Evolutionary conservation across 2,888 invertebrate species (phyloP).

Genomic region (Drosophila kanekoi): DNA sequence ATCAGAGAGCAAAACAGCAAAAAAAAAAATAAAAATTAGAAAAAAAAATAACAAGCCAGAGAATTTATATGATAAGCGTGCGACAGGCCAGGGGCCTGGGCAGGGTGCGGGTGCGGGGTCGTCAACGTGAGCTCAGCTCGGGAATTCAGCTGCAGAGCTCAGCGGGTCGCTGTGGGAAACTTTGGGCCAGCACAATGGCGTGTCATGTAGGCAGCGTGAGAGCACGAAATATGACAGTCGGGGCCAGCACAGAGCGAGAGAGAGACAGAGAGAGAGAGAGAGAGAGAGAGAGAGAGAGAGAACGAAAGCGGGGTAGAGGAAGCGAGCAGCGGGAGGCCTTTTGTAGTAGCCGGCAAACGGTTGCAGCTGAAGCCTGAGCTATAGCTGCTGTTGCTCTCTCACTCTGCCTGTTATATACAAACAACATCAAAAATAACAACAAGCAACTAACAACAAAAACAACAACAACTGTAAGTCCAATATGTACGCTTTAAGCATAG

Average conservation of each 20-base stretch:
- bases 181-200: constrained; percentile 61
- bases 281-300: constrained; percentile 1
- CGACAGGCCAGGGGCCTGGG: constrained; percentile 42
- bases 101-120: background rate
- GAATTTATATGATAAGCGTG: constrained; percentile 77
- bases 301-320: background rate
- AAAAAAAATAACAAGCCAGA: constrained; percentile 56
- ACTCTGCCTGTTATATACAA: constrained; percentile 39
- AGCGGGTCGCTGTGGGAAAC: constrained; percentile 51
- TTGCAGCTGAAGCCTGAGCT: constrained; percentile 12
- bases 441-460: constrained; percentile 67
- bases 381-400: constrained; percentile 2
- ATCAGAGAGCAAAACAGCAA: constrained; percentile 53
- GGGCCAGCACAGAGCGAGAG: constrained; percentile 9
- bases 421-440: constrained; percentile 67
- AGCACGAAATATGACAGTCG: constrained; percentile 77
- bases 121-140: constrained; percentile 48
- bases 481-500: constrained; percentile 82
- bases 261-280: background rate
- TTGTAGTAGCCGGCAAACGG: constrained; percentile 53
- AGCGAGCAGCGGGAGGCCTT: constrained; percentile 68
- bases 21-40: constrained; percentile 17
- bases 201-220: constrained; percentile 64
- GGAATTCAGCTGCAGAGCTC: constrained; percentile 39
- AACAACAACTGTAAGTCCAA: constrained; percentile 76